Evolutionary conservation across 2,888 invertebrate species (phyloP).

Genomic region (Geophilus truncorum): DNA sequence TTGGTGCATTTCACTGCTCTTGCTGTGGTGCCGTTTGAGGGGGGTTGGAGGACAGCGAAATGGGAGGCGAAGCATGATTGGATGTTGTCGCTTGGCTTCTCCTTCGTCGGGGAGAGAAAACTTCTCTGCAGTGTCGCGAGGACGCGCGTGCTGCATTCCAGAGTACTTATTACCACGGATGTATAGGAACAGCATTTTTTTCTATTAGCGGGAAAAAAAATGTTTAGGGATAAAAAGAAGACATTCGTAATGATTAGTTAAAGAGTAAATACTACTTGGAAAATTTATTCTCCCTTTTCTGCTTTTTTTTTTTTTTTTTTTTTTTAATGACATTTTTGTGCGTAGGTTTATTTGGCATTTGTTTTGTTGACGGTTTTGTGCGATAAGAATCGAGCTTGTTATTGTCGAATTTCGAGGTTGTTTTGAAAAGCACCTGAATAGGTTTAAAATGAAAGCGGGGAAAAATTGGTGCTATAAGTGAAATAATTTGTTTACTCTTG

Average conservation of each 20-base stretch:
- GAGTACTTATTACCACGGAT: constrained; percentile 1
- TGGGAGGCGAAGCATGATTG: constrained; percentile 25
- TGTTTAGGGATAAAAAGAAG: not conserved
- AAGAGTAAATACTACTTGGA: not conserved
- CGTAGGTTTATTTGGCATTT: not conserved
- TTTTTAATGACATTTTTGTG: not conserved
- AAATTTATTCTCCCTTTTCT: not conserved
- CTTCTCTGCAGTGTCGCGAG: not conserved
- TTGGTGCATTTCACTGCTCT: constrained; percentile 8
- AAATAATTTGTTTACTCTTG: not conserved
- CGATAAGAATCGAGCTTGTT: not conserved
- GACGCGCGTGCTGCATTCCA: constrained; percentile 18
- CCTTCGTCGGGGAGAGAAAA: not conserved
- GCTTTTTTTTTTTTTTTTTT: not conserved
- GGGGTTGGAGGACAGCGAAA: constrained; percentile 11
- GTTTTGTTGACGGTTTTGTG: not conserved
- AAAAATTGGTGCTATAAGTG: not conserved
- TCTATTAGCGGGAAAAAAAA: not conserved
- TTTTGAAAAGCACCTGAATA: not conserved
- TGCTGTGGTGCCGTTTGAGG: constrained; percentile 25
- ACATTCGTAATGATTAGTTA: not conserved
- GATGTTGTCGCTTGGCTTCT: constrained; percentile 22
- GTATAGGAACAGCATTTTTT: not conserved
- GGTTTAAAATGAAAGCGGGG: not conserved
- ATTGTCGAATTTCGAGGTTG: not conserved